Conservation (phyloP, 2,797 vertebrate species). For the Sciurus vulgaris region DNA sequence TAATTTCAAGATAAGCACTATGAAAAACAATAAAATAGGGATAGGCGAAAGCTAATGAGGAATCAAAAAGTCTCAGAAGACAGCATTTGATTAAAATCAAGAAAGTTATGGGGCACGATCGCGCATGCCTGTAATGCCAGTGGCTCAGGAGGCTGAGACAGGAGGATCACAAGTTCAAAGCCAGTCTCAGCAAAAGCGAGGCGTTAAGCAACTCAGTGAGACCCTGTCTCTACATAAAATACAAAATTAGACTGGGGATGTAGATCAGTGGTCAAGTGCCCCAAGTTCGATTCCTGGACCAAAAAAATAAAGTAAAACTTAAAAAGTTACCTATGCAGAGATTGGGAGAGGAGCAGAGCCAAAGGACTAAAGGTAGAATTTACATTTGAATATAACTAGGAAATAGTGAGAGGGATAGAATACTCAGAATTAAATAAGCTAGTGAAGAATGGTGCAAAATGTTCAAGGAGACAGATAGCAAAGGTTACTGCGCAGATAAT, state of each 20-base stretch:
- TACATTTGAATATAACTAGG: not conserved
- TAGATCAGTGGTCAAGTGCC: no score
- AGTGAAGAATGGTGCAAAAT: not conserved
- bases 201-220: no score
- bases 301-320: no score
- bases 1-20: not conserved
- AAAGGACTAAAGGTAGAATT: not conserved
- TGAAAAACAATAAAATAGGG: not conserved
- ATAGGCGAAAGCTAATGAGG: not conserved
- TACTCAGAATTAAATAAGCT: not conserved
- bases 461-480: not conserved
- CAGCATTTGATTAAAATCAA: not conserved
- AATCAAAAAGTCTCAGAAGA: not conserved
- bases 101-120: not conserved
- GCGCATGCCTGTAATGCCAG: no score
- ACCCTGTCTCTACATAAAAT: no score
- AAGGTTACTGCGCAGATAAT: not conserved
- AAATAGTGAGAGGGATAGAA: not conserved
- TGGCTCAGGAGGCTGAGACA: no score
- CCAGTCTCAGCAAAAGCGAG: no score
- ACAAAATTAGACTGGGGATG: no score
- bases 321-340: not conserved
- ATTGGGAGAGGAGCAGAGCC: not conserved
- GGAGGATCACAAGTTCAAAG: no score
- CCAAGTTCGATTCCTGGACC: no score